Conservation (phyloP, 1,140 invertebrate species). For the Holcopasites calliopsidis region DNA sequence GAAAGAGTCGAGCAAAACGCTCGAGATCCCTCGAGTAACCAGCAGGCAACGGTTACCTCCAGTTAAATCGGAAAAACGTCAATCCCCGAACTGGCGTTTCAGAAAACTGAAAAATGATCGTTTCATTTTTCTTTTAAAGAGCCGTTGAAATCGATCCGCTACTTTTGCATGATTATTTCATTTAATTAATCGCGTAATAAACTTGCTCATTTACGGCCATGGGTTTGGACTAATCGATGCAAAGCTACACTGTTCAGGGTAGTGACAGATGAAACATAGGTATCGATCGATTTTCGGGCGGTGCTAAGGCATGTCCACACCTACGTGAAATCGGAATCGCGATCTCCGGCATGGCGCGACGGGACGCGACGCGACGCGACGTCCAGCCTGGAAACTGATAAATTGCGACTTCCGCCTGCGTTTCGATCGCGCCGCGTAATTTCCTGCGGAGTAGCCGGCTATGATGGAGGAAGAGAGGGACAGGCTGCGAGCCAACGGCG, state of each 20-base stretch:
- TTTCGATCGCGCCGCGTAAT: conserved; percentile 74
- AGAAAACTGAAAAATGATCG: conserved; percentile 31
- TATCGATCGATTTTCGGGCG: conserved; percentile 55
- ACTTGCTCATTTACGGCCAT: too few relatives aligned
- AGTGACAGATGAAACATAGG: conserved; percentile 14
- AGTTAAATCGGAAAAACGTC: conserved; percentile 15
- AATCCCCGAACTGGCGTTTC: neutral
- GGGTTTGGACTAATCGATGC: too few relatives aligned
- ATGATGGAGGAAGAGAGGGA: conserved; percentile 59
- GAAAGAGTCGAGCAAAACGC: conserved; percentile 36
- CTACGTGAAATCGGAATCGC: conserved; percentile 52
- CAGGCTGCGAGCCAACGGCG: conserved; percentile 71
- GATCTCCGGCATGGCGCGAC: conserved; percentile 43
- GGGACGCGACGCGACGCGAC: conserved; percentile 6
- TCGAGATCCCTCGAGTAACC: conserved; percentile 40
- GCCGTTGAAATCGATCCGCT: neutral
- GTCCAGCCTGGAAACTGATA: conserved; percentile 73
- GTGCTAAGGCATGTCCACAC: conserved; percentile 42
- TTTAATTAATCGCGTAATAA: too few relatives aligned
- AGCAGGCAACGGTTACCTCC: neutral
- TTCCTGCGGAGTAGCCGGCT: conserved; percentile 70
- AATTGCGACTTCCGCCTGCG: conserved; percentile 75
- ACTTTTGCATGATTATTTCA: neutral
- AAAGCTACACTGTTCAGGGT: neutral
- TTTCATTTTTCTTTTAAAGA: neutral